Evolutionary conservation across 1,140 invertebrate species (phyloP).

Genomic region (Popillia japonica): DNA sequence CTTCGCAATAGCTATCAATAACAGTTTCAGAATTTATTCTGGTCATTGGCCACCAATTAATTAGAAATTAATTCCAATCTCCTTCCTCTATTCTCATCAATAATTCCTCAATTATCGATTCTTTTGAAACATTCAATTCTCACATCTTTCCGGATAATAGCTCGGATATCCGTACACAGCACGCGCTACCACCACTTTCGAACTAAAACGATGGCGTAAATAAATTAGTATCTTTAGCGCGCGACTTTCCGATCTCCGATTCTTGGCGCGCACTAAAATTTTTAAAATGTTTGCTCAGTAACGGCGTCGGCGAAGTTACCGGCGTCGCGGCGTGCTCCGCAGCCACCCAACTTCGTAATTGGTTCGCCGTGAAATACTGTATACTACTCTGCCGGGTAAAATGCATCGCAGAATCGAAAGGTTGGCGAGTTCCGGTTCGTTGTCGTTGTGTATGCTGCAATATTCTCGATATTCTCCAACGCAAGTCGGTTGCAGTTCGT

Average conservation of each 20-base stretch:
- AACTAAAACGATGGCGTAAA: background rate
- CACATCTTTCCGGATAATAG: no score
- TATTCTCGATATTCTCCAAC: no score
- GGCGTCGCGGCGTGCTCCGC: no score
- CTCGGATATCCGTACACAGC: no score
- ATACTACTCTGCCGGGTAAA: background rate
- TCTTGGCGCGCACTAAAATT: background rate
- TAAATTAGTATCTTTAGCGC: constrained; percentile 10
- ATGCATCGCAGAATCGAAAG: constrained; percentile 1
- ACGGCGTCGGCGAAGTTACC: background rate
- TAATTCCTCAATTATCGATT: no score
- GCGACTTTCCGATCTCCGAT: background rate
- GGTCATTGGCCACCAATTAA: no score
- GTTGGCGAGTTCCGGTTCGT: background rate
- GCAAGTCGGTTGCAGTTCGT: background rate
- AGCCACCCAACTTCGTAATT: background rate
- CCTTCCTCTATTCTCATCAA: no score
- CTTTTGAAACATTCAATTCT: no score
- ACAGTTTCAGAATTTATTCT: no score
- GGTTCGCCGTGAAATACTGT: background rate
- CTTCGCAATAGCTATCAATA: no score
- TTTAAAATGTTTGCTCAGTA: constrained; percentile 1
- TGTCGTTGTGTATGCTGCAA: background rate
- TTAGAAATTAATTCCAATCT: no score
- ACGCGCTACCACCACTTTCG: background rate